Conservation (phyloP, 2,113 vertebrate genomes). For the Himantopus leucocephalus region DNA sequence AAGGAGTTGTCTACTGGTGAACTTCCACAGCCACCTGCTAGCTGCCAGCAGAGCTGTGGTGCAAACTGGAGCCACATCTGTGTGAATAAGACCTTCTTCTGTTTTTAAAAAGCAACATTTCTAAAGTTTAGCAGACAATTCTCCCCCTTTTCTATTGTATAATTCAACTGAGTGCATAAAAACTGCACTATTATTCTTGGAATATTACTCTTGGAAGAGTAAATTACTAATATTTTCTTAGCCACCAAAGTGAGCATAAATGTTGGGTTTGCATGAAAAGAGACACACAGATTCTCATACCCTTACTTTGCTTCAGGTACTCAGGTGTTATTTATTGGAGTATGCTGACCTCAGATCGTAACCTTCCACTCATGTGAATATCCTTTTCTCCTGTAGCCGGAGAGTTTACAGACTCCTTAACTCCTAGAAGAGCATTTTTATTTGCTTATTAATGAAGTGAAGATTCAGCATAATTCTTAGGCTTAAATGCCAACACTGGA, state of each 20-base stretch:
- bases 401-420: not conserved
- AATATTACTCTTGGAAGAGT: not conserved
- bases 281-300: rapidly evolving
- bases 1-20: not conserved
- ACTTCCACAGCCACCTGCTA: not conserved
- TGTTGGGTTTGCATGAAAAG: not conserved
- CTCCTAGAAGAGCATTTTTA: not conserved
- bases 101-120: not conserved
- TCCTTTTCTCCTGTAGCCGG: not conserved
- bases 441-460: not conserved
- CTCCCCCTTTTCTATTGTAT: not conserved
- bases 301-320: not conserved
- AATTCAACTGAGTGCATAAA: not conserved
- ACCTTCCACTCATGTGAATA: not conserved
- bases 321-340: not conserved
- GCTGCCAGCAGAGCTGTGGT: not conserved
- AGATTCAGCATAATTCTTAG: not conserved
- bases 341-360: not conserved
- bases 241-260: not conserved
- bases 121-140: not conserved
- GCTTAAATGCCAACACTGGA: not conserved
- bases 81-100: not conserved
- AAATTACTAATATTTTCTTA: not conserved
- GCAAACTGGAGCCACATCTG: not conserved
- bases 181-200: not conserved